Evolutionary conservation across 2,113 vertebrate species (phyloP).

Genomic region (Gorsachius goisagi): DNA sequence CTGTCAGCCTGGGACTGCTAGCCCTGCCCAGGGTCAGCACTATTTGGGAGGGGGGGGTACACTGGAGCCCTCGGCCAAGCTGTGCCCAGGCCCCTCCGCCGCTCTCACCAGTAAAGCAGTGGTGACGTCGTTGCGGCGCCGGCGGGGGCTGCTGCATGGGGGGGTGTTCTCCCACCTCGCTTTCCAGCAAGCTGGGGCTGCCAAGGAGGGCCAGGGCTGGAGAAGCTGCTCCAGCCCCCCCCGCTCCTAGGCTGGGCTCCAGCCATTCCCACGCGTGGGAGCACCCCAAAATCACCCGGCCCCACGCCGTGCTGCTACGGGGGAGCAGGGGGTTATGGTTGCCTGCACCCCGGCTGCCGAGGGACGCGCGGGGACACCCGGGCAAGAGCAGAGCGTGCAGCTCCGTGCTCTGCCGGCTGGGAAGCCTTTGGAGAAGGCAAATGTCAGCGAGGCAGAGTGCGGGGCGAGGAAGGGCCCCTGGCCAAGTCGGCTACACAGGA

Average conservation of each 20-base stretch:
- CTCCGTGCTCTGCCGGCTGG: neutral
- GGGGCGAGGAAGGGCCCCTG: neutral
- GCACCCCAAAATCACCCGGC: neutral
- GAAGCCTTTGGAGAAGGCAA: neutral
- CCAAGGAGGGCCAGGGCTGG: neutral
- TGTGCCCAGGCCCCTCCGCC: too few relatives aligned
- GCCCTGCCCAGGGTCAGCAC: rapidly evolving
- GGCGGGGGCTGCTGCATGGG: rapidly evolving
- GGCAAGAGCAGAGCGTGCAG: neutral
- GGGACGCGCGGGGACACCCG: rapidly evolving
- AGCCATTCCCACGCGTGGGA: rapidly evolving
- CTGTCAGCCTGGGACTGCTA: rapidly evolving
- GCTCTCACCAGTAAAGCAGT: neutral
- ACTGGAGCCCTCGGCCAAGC: neutral
- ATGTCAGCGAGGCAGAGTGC: rapidly evolving
- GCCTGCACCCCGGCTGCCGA: rapidly evolving
- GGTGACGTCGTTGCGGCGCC: neutral
- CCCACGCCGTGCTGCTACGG: rapidly evolving
- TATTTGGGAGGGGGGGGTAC: neutral
- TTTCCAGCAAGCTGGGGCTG: neutral
- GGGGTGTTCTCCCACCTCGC: neutral
- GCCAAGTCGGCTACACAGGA: neutral
- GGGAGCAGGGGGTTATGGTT: neutral
- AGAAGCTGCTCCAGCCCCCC: neutral
- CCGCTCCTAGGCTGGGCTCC: neutral